These are phyloP conservation scores for Lingula anatina DNA, from an alignment of 2,888 invertebrate genomes.

Conservation along the genomic window DNA sequence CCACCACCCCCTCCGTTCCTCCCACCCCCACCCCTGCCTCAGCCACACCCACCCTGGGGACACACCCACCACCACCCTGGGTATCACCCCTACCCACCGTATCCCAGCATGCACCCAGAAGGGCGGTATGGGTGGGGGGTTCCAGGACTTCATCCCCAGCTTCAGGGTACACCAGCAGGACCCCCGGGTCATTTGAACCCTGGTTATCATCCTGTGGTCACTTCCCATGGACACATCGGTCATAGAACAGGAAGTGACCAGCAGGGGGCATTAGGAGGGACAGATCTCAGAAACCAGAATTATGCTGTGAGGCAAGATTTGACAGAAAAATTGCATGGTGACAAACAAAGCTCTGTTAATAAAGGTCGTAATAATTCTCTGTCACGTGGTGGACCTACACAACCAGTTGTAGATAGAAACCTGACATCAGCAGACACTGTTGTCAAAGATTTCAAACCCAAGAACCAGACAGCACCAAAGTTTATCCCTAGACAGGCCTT, in stretches of 20 bases:
- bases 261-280: conserved; percentile 6
- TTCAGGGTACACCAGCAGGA: not conserved
- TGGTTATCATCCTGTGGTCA: too few species aligned
- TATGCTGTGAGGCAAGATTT: too few species aligned
- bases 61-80: not conserved
- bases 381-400: too few species aligned
- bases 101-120: conserved; percentile 2
- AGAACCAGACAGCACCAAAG: conserved; percentile 16
- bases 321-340: conserved; percentile 7
- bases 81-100: conserved; percentile 3
- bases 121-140: too few species aligned
- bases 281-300: conserved; percentile 13
- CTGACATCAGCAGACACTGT: conserved; percentile 5
- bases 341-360: not conserved
- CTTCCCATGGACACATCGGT: too few species aligned
- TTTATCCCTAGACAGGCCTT: conserved; percentile 36
- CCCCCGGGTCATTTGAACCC: too few species aligned
- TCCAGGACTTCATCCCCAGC: not conserved
- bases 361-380: too few species aligned
- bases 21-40: not conserved
- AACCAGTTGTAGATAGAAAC: too few species aligned
- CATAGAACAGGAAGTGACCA: not conserved
- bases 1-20: not conserved
- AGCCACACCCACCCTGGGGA: conserved; percentile 19
- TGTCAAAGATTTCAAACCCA: conserved; percentile 19